Evolutionary conservation across 2,113 vertebrate species (phyloP).

Genomic region (Grus americana): DNA sequence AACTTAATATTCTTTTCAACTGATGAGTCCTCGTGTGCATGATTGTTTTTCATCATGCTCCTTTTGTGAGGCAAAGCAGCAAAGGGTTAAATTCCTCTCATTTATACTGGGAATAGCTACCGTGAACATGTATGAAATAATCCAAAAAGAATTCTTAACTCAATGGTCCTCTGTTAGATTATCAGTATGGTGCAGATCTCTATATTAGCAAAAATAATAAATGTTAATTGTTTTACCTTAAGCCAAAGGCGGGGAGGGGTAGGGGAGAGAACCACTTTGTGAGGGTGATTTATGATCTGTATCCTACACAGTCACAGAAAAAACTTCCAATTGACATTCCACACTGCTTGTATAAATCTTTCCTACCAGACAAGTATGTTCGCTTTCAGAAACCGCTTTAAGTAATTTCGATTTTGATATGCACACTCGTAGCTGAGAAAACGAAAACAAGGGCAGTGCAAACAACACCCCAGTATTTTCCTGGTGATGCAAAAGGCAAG

Average conservation of each 20-base stretch:
- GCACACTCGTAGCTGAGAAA: neutral
- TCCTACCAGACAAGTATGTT: neutral
- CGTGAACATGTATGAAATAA: neutral
- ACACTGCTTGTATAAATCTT: neutral
- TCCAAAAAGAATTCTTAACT: neutral
- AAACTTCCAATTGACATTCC: neutral
- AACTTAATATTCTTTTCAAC: neutral
- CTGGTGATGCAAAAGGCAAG: neutral
- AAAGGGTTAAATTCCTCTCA: neutral
- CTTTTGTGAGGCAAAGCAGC: neutral
- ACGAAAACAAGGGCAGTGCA: accelerated
- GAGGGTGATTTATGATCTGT: neutral
- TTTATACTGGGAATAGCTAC: neutral
- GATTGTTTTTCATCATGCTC: neutral
- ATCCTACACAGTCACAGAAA: neutral
- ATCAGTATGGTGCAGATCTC: neutral
- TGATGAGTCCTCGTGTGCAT: neutral
- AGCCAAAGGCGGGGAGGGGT: accelerated
- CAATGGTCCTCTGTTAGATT: neutral
- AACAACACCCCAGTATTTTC: neutral
- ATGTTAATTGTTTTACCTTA: neutral
- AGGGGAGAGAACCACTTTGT: neutral
- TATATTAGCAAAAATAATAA: neutral
- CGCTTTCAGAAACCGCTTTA: neutral
- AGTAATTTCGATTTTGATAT: neutral